Conservation (phyloP, 2,113 vertebrate genomes). For the Lophius piscatorius region DNA sequence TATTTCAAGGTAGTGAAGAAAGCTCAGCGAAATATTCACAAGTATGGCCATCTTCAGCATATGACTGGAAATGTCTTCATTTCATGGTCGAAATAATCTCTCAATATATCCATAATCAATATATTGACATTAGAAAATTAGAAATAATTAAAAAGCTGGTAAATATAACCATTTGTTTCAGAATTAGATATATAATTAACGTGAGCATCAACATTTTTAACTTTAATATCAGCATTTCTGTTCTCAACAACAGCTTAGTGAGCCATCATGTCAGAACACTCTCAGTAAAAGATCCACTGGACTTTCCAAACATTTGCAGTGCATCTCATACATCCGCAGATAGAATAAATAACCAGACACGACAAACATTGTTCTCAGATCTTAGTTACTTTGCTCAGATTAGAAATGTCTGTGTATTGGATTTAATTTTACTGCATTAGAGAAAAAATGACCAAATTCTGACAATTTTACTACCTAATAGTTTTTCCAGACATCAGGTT, state of each 20-base stretch:
- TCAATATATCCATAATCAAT: neutral
- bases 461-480: slow-evolving; percentile 70
- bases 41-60: slow-evolving; percentile 4
- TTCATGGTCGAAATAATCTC: neutral
- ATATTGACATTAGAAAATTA: too few relatives aligned
- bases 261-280: slow-evolving; percentile 39
- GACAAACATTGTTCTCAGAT: slow-evolving; percentile 22
- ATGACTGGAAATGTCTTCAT: slow-evolving; percentile 2
- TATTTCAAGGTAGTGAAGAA: slow-evolving; percentile 22
- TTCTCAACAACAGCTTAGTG: slow-evolving; percentile 35
- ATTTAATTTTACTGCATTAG: slow-evolving; percentile 57
- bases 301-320: slow-evolving; percentile 52
- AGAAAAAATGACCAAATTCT: slow-evolving; percentile 55
- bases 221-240: too few relatives aligned
- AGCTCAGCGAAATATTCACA: slow-evolving; percentile 25
- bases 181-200: too few relatives aligned
- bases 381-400: slow-evolving; percentile 42
- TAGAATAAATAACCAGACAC: slow-evolving; percentile 31
- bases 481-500: slow-evolving; percentile 70
- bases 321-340: slow-evolving; percentile 36
- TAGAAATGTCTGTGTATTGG: slow-evolving; percentile 37
- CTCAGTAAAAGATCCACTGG: slow-evolving; percentile 30
- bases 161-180: too few relatives aligned
- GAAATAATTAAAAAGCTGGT: too few relatives aligned
- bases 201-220: too few relatives aligned